Evolutionary conservation across 2,888 invertebrate genomes (phyloP).

Genomic region (Leptothorax acervorum): DNA sequence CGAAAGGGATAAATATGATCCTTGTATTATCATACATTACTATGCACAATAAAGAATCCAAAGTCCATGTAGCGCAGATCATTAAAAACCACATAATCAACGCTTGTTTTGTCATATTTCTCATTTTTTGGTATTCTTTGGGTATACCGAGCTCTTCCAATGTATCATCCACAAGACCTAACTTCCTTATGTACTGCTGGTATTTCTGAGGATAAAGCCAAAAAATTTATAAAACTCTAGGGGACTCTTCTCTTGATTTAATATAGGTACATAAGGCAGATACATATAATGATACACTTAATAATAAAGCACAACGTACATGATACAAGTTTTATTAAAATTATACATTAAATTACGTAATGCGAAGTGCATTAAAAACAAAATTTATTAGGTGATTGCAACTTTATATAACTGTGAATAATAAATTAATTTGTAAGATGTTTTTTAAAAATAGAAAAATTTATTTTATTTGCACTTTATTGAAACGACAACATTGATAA

Average conservation of each 20-base stretch:
- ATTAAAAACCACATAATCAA: conserved; percentile 1
- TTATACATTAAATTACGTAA: too few species aligned
- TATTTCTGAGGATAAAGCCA: conserved; percentile 6
- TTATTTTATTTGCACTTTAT: too few species aligned
- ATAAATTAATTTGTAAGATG: too few species aligned
- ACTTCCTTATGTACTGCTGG: neutral
- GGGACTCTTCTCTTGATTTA: neutral
- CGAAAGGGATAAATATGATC: neutral
- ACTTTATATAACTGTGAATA: too few species aligned
- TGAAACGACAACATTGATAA: too few species aligned
- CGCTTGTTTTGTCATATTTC: neutral
- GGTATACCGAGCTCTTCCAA: neutral
- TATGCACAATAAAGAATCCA: neutral
- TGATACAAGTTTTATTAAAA: too few species aligned
- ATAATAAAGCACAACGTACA: neutral
- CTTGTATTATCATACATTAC: neutral
- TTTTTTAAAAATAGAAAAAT: too few species aligned
- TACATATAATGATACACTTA: neutral
- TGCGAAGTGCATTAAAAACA: too few species aligned
- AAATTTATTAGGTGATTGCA: too few species aligned
- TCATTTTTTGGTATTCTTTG: neutral
- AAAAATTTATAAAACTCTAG: neutral
- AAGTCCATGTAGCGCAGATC: neutral
- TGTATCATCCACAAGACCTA: neutral
- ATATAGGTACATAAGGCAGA: neutral